A percentile compares a stretch with the other conserved stretches of the same genome.
phyloP scores from a whole-genome alignment of 2,113 vertebrate species.

The Chaetorhynchus papuensis region DNA sequence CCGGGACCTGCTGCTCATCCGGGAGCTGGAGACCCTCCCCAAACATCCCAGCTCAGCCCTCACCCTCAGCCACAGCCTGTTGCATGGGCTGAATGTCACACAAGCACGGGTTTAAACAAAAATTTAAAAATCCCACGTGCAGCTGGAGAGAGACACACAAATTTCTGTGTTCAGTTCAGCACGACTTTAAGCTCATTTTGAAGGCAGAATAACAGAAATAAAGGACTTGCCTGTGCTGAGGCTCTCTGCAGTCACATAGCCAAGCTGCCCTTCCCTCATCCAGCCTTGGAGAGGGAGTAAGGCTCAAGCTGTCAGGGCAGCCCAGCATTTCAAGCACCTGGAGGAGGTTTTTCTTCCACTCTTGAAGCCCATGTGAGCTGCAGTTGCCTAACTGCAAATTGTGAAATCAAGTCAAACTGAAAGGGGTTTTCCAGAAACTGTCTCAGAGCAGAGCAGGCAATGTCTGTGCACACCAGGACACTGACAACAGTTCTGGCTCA shows the following conservation, averaged over 20 bases:
- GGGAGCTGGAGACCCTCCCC: not conserved
- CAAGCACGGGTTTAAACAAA: rapidly evolving
- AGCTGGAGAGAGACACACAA: not conserved
- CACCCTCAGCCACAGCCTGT: not conserved
- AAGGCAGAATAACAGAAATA: not conserved
- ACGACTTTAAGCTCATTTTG: not conserved
- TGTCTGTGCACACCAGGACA: not conserved
- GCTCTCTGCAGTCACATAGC: not conserved
- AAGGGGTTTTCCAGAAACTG: not conserved
- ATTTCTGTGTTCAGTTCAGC: rapidly evolving
- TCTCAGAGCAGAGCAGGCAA: not conserved
- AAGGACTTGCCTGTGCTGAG: not conserved
- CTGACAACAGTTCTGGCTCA: not conserved
- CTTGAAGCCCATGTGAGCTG: not conserved
- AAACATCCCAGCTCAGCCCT: rapidly evolving
- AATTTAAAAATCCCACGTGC: rapidly evolving
- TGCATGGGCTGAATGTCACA: not conserved
- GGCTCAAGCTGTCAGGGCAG: not conserved
- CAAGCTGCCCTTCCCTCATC: not conserved
- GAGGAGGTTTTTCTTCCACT: not conserved
- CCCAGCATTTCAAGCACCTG: not conserved
- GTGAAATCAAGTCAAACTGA: not conserved
- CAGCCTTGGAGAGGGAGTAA: not conserved
- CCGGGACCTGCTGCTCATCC: rapidly evolving
- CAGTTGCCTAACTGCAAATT: not conserved